Evolutionary conservation across 2,888 invertebrate genomes (phyloP), one percentile per base, ranked within the genome.

Genomic region (Calameuta pallipes): DNA sequence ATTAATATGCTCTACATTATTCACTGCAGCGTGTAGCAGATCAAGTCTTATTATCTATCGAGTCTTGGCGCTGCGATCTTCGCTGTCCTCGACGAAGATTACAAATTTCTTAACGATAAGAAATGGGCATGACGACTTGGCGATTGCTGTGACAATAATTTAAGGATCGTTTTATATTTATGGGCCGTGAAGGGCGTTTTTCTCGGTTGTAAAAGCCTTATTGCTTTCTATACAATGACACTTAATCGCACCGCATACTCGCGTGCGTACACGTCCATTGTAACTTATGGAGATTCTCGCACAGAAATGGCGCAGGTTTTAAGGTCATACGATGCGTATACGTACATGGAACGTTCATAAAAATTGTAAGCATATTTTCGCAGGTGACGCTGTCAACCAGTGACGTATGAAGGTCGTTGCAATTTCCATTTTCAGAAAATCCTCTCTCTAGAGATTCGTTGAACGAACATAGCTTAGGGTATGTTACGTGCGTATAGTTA

Each of bases 1-100:
- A 84, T 83, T 83, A 80, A 77, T 76, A 70, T 77, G 82, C 80
- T 84, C 84, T 80, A 82, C 74, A 76, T 82, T 71, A 74, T 77
- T 34, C 3, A 75, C 69, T 74, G 80, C 79, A 80, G 81, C 81
- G 80, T 77, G 80, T 33, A 33, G 76, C 69, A 33, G 41, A 75
- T 79, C 78, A 69, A 73, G 37, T n/a, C 68, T 30, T 74, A 75
- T 35, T 78, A 69, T 73, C 68, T 73, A 36, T 78, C 37, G 12
- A 33, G 9, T 56, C 9, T 56, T 23, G 23, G 56, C 23, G 56
- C 9, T 56, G 1, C 56, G 56, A 56, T 56, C 56, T 56, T 23
- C 23, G 9, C 56, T 56, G 56, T 23, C 56, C 23, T 23, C 56
- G 23, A 56, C 1, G 23, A 56, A 56, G 56, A 56, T 56, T 56